phyloP scores from a whole-genome alignment of 2,888 invertebrate genomes.

The Didymodactylos carnosus region DNA sequence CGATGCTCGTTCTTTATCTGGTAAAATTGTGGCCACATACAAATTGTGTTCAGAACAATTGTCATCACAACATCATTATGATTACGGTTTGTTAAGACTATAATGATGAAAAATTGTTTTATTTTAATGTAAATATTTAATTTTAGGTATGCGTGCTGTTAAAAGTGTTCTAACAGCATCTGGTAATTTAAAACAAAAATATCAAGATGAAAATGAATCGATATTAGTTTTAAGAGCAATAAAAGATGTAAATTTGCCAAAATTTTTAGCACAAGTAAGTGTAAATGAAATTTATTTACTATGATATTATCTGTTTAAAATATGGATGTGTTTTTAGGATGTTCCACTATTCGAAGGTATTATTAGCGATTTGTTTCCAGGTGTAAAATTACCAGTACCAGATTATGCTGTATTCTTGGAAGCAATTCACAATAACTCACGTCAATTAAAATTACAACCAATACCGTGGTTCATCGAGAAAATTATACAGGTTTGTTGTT shows the following conservation, averaged over 20 bases:
- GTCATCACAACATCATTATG: constrained; percentile 36
- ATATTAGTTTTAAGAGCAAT: constrained; percentile 34
- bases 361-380: constrained; percentile 35
- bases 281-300: constrained; percentile 18
- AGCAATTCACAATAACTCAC: constrained; percentile 28
- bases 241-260: constrained; percentile 35
- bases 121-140: no score
- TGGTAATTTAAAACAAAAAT: constrained; percentile 34
- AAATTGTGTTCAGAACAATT: constrained; percentile 34
- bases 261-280: constrained; percentile 29
- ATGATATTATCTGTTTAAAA: constrained; percentile 17
- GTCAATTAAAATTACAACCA: constrained; percentile 28
- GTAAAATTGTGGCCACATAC: constrained; percentile 35
- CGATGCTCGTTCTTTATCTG: constrained; percentile 33
- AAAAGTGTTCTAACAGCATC: constrained; percentile 36
- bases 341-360: constrained; percentile 35
- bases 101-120: no score
- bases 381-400: constrained; percentile 28
- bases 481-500: constrained; percentile 44
- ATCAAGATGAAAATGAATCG: constrained; percentile 28
- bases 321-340: no score
- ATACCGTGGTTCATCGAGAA: constrained; percentile 35
- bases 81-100: no score
- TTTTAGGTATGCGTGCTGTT: constrained; percentile 35
- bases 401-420: constrained; percentile 33